Conservation (phyloP, 2,113 vertebrate species). For the Illadopsis cleaveri region DNA sequence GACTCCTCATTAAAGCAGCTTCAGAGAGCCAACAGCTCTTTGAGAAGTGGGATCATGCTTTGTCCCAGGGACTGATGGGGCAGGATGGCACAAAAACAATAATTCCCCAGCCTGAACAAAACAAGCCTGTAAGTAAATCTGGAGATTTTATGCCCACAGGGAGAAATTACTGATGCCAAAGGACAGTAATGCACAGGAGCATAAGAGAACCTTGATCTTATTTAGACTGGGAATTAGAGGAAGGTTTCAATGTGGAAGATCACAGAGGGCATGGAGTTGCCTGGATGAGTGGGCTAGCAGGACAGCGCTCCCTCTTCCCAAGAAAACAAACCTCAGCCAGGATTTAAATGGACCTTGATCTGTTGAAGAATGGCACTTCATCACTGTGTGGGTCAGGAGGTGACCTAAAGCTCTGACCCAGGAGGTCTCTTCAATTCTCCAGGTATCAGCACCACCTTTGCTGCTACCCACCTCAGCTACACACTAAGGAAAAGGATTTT, state of each 20-base stretch:
- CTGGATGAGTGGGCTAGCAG: not conserved
- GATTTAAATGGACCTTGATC: not conserved
- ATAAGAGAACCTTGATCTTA: not conserved
- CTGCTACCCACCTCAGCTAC: not conserved
- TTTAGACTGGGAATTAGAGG: not conserved
- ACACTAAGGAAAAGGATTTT: not conserved
- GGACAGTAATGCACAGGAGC: not conserved
- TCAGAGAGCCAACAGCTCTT: not conserved
- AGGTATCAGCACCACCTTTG: not conserved
- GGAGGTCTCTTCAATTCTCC: not conserved
- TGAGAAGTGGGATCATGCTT: not conserved
- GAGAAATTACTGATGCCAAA: not conserved
- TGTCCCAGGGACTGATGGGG: not conserved
- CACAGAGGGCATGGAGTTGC: not conserved
- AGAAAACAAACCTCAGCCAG: not conserved
- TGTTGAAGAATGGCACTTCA: not conserved
- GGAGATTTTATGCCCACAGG: not conserved
- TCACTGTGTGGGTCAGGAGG: not conserved
- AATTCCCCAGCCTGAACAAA: not conserved
- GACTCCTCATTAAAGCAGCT: constrained; percentile 5
- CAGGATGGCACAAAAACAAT: not conserved
- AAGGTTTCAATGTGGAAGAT: not conserved
- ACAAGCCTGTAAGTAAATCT: not conserved
- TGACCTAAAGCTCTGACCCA: not conserved
- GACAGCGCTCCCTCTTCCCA: not conserved